phyloP scores from a whole-genome alignment of 2,113 vertebrate genomes.

The Apus apus region DNA sequence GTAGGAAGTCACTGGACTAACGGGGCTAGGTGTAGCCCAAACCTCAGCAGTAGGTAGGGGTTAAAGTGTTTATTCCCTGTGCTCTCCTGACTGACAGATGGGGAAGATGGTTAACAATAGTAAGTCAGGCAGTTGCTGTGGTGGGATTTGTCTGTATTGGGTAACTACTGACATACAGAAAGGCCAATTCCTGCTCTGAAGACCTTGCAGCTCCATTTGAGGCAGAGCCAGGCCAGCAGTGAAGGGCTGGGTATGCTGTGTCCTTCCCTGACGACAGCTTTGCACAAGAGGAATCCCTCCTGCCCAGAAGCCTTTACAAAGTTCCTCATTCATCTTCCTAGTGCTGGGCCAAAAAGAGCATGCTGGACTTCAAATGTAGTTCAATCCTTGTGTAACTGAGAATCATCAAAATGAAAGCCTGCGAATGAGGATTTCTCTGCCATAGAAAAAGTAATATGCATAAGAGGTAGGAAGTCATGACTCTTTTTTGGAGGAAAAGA shows the following conservation, averaged over 20 bases:
- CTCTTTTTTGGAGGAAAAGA: background rate
- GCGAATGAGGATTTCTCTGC: background rate
- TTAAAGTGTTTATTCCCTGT: background rate
- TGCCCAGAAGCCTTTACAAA: background rate
- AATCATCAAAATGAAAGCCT: background rate
- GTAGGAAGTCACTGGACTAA: background rate
- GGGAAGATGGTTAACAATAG: background rate
- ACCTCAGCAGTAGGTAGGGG: background rate
- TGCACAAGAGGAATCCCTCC: background rate
- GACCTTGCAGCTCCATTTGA: background rate
- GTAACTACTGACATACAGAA: background rate
- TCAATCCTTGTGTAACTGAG: background rate
- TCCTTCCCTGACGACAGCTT: background rate
- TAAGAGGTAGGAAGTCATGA: background rate
- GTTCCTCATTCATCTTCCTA: background rate
- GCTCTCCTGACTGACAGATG: background rate
- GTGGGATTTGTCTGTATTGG: background rate
- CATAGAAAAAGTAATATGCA: background rate
- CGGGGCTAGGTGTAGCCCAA: background rate
- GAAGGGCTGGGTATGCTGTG: fast-evolving
- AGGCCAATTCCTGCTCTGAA: background rate
- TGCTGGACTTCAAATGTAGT: background rate
- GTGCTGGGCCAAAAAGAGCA: background rate
- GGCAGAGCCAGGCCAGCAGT: background rate
- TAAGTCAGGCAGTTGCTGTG: background rate